Base-by-base conservation (phyloP, 2,113 vertebrate genomes). In the Labeo catla region DNA sequence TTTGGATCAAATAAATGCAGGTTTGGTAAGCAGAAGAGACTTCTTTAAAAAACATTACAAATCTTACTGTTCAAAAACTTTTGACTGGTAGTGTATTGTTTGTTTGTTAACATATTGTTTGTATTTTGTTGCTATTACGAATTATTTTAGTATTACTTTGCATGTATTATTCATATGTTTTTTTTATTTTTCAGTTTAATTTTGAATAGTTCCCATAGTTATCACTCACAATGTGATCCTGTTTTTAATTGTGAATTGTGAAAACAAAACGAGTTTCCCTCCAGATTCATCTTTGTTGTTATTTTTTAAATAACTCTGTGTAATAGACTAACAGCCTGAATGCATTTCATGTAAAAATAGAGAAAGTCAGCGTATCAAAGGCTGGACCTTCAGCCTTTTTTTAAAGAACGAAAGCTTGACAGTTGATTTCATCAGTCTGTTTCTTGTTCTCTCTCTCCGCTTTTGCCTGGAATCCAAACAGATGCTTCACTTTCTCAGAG, bases 401-500 rank as follows among this genome's bases (percentile, higher is more conserved):
- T 23, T 52, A 28, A 23, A 78, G 9, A 54, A 78, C 19, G 45
- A 23, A 23, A 78, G 1, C 54, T 28, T 77, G 49, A 57, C 19
- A 8, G 47, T 19, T 28, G 8, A 78, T 78, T 78, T 52, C 50
- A 76, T 76, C 47, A 47, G 50, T 36, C 23, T 57, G 15, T 8
- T 36, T 78, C 19, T 78, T 36, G 3, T 28, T 81, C 59, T 47
- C 3, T 61, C 54, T 65, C 63, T 72, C 4, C 63, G 76, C 65
- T 87, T 76, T 81, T 34, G 54, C 21, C 57, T 70, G 57, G 57
- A 84, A 61, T 70, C 39, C 52, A 66, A 70, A 52, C 16, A 50
- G 61, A 39, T n/a, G 23, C 85, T 76, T 43, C 43, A 47, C 52
- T 65, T 70, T 36, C 83, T 65, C 43, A 54, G 86, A 79, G 36